These are phyloP conservation scores for Petromus typicus DNA, from an alignment of 2,113 vertebrate species.

Conservation along the genomic window DNA sequence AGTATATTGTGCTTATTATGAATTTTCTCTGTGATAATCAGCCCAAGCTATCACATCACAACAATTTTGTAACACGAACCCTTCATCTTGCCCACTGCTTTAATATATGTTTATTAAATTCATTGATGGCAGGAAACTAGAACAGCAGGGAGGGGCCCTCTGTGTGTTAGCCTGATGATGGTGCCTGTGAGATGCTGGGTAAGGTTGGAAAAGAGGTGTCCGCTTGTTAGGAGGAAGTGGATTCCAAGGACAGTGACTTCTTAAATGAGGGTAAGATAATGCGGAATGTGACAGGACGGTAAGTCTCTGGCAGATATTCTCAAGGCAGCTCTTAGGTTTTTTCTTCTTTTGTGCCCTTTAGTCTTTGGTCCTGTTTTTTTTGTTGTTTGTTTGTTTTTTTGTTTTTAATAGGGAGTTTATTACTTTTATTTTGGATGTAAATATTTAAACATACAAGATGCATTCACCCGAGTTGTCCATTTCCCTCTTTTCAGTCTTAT, in stretches of 20 bases:
- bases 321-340: background rate
- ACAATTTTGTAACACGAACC: background rate
- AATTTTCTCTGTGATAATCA: background rate
- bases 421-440: background rate
- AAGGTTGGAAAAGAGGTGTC: background rate
- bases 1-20: background rate
- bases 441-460: constrained; percentile 12
- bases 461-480: background rate
- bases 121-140: background rate
- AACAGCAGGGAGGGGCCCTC: background rate
- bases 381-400: too few species aligned
- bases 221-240: background rate
- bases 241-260: background rate
- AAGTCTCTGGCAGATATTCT: constrained; percentile 36
- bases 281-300: background rate
- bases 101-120: background rate
- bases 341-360: background rate
- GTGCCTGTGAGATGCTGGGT: background rate
- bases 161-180: background rate
- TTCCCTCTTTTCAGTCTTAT: background rate
- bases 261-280: background rate
- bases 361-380: constrained; percentile 4
- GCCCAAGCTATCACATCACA: background rate
- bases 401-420: background rate
- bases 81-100: background rate